A percentile compares a stretch with the other conserved stretches of the same genome.
Evolutionary conservation across 1,140 invertebrate species (phyloP).

Genomic region (Trichonephila clavata): DNA sequence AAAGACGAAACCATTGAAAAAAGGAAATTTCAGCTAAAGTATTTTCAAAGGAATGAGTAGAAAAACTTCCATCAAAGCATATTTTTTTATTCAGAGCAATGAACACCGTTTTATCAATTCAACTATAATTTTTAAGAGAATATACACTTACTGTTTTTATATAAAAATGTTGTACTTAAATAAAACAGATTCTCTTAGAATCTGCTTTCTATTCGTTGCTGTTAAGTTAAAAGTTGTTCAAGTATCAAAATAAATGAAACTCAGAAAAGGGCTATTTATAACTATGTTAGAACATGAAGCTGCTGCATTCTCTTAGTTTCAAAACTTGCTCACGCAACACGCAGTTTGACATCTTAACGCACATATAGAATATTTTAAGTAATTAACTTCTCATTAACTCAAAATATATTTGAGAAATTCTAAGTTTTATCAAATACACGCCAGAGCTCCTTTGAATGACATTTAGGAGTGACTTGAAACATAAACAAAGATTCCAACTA

Average conservation of each 20-base stretch:
- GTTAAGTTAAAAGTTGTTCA: neutral
- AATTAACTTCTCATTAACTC: neutral
- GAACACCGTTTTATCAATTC: too few relatives aligned
- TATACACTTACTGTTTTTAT: too few relatives aligned
- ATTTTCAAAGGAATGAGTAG: too few relatives aligned
- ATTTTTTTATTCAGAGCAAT: too few relatives aligned
- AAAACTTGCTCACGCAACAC: neutral
- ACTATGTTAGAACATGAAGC: neutral
- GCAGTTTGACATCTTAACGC: constrained; percentile 6
- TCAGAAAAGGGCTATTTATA: neutral
- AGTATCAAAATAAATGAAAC: neutral
- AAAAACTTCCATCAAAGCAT: too few relatives aligned
- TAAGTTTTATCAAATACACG: neutral
- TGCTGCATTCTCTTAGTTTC: neutral
- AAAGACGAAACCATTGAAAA: too few relatives aligned
- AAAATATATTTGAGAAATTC: neutral
- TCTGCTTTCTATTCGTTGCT: too few relatives aligned
- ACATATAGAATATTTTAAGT: neutral
- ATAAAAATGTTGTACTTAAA: too few relatives aligned
- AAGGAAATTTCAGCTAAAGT: too few relatives aligned
- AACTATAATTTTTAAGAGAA: too few relatives aligned
- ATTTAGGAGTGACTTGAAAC: neutral
- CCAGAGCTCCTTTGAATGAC: neutral
- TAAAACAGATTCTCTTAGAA: too few relatives aligned
- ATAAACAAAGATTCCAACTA: neutral